Percentiles rank a stretch among this genome's conserved stretches.
phyloP scores from a whole-genome alignment of 2,113 vertebrate species.

The Anser cygnoides region DNA sequence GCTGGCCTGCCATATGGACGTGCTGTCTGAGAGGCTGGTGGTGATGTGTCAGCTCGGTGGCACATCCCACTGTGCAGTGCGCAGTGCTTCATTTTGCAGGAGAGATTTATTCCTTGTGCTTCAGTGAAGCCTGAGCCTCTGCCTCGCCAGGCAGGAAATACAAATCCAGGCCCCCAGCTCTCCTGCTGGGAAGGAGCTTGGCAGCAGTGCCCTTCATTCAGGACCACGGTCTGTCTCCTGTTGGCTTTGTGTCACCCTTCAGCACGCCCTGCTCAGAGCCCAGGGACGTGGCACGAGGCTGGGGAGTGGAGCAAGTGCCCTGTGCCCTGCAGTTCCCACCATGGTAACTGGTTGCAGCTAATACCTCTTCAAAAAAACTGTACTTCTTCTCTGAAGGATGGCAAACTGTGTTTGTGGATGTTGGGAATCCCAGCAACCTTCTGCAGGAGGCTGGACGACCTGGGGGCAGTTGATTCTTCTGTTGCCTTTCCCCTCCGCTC shows the following conservation, averaged over 20 bases:
- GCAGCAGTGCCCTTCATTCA: neutral
- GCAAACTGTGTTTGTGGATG: neutral
- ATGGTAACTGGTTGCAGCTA: neutral
- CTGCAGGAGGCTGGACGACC: rapidly evolving
- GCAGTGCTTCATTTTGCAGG: neutral
- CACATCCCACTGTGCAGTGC: neutral
- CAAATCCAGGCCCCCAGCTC: neutral
- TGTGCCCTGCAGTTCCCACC: neutral
- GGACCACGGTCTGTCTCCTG: neutral
- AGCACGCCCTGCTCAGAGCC: neutral
- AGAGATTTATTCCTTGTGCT: neutral
- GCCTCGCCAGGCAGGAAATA: neutral
- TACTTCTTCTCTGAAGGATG: neutral
- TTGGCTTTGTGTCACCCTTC: neutral
- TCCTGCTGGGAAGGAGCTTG: neutral
- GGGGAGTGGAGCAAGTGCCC: neutral
- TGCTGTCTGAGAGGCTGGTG: constrained; percentile 21
- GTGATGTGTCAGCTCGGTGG: neutral
- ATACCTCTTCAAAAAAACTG: rapidly evolving
- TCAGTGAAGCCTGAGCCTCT: neutral
- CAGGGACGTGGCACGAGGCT: rapidly evolving
- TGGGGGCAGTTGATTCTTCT: neutral
- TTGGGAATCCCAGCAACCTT: neutral
- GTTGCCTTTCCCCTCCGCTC: rapidly evolving
- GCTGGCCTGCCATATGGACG: constrained; percentile 23